Percentiles rank a stretch among this genome's conserved stretches.
phyloP scores from a whole-genome alignment of 2,888 invertebrate species.

The Drosophila neonasuta region DNA sequence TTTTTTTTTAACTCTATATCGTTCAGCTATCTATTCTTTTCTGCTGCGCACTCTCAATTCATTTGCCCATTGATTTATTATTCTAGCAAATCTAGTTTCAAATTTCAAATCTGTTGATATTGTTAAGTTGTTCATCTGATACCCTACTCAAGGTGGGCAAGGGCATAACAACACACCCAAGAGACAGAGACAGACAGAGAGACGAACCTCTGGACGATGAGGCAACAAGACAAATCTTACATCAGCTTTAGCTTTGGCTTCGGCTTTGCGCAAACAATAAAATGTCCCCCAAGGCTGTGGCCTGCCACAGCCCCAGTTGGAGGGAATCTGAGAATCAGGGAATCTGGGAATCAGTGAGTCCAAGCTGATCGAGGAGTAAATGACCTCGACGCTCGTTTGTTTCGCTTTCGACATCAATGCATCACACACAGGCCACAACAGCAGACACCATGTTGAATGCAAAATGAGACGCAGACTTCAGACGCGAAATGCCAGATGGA shows the following conservation, averaged over 20 bases:
- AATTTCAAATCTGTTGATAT: constrained; percentile 1
- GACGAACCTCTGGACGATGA: constrained; percentile 40
- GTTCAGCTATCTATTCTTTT: not conserved
- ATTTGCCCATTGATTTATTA: not conserved
- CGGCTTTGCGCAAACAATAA: constrained; percentile 78
- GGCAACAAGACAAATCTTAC: constrained; percentile 73
- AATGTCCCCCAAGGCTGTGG: constrained; percentile 79
- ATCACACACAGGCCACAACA: constrained; percentile 53
- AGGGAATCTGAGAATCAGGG: constrained; percentile 24
- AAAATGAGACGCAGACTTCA: constrained; percentile 30
- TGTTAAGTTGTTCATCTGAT: constrained; percentile 14
- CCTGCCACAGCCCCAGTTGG: constrained; percentile 43
- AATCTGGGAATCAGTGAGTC: constrained; percentile 23
- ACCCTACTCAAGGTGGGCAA: constrained; percentile 23
- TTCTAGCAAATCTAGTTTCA: not conserved
- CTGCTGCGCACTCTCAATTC: not conserved
- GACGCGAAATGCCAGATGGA: not conserved
- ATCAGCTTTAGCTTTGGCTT: constrained; percentile 54
- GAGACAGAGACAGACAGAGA: constrained; percentile 34
- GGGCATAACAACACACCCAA: constrained; percentile 61
- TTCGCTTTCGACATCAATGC: constrained; percentile 79
- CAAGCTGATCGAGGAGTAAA: constrained; percentile 66
- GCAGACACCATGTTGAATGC: constrained; percentile 25
- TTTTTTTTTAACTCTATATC: not conserved
- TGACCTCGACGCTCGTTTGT: constrained; percentile 77